Base-by-base conservation (phyloP, 2,797 vertebrate species). In the Arrhamphus sclerolepis region DNA sequence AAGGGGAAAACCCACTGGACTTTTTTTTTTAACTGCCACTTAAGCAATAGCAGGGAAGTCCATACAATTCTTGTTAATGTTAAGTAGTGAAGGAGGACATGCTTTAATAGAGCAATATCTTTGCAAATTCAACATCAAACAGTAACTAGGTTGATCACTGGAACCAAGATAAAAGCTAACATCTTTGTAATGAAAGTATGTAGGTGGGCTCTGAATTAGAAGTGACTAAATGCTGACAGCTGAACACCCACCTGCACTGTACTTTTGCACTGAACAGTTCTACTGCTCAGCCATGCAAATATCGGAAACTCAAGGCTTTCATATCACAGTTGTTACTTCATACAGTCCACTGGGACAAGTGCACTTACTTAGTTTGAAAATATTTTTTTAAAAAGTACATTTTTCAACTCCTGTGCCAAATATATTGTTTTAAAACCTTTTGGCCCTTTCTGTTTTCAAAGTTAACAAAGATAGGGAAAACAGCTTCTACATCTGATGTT, bases 21-120 rank as follows among this genome's bases (percentile, higher is more conserved):
- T 71, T 77, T 82, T 59, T 56, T 71, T 77, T 82, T 59, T 56
- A 9, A 21, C 17, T 7, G 24, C 22, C n/a, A 51, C 7, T 59
- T 5, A 54, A 43, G 13, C 31, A 69, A 64, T 1, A 16, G 7
- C 11, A 51, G 82, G 74, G 73, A 85, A 78, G 47, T 59, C 80
- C 82, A 40, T 20, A 6, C 17, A 64, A 0, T 73, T 84, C 68
- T 65, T 73, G 46, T 34, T 50, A 46, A 55, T 18, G 31, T 64
- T 29, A 22, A 40, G 7, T 47, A 28, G 31, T 44, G 42, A 44
- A 44, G 13, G 19, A 10, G 3, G 2, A 9, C n/a, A 21, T 11
- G 9, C 31, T 10, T 34, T 0, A 34, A 34, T 10, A 29, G 17
- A 5, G 19, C 18, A 19, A 10, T 16, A 18, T 1, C 18, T 2